Conservation (phyloP, 2,888 invertebrate species). For the Trichogramma dendrolimi region DNA sequence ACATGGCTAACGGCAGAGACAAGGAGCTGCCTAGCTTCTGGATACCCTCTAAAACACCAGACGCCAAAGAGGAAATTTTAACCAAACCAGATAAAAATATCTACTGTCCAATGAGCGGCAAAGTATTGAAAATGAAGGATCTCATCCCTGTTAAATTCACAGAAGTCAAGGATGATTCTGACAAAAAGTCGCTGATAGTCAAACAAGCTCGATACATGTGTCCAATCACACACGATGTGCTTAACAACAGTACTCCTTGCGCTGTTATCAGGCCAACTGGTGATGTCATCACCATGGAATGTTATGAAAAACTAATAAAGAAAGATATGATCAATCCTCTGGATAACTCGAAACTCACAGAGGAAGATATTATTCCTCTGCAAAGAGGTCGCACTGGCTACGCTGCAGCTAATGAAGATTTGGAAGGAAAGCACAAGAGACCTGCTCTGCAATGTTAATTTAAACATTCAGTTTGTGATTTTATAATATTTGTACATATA, state of each 20-base stretch:
- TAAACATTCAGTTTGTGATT: too few species aligned
- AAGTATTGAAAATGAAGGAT: constrained; percentile 85
- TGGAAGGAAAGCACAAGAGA: constrained; percentile 78
- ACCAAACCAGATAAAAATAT: constrained; percentile 76
- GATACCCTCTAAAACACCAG: constrained; percentile 91
- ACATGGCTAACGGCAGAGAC: constrained; percentile 73
- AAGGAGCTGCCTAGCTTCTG: constrained; percentile 88
- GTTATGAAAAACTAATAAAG: constrained; percentile 91
- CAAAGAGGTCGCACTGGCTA: constrained; percentile 96
- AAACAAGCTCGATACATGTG: constrained; percentile 95
- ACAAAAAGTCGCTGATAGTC: constrained; percentile 79
- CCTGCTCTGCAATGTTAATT: constrained; percentile 77
- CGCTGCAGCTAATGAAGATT: constrained; percentile 75
- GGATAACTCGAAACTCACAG: constrained; percentile 75
- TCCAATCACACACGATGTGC: constrained; percentile 91
- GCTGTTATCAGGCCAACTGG: constrained; percentile 88
- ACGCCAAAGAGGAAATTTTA: constrained; percentile 66
- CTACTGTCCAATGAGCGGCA: constrained; percentile 79
- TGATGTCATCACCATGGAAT: constrained; percentile 92
- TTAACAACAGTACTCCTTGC: constrained; percentile 91
- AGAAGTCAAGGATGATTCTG: constrained; percentile 79
- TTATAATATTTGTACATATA: too few species aligned
- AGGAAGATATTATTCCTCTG: constrained; percentile 87
- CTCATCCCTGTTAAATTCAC: constrained; percentile 91
- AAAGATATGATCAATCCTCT: constrained; percentile 96